A percentile compares a stretch with the other conserved stretches of the same genome.
Conservation (phyloP, 1,140 invertebrate species). For the Leptinotarsa texana region DNA sequence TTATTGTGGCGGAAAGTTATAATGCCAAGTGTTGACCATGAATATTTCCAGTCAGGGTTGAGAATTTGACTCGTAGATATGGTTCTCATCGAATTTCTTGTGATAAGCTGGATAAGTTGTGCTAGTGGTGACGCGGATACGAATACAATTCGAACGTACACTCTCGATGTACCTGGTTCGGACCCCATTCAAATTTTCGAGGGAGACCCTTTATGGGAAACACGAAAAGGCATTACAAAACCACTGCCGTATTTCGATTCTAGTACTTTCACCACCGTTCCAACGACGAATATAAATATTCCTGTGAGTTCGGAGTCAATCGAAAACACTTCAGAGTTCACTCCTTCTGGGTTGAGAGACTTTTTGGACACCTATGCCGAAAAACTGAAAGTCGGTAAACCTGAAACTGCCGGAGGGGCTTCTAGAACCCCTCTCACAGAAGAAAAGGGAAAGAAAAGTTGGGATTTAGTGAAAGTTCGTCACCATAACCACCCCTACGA, state of each 20-base stretch:
- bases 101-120: constrained; percentile 12
- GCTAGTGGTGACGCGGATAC: neutral
- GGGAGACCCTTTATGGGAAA: constrained; percentile 49
- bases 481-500: constrained; percentile 66
- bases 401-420: constrained; percentile 56
- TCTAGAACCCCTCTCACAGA: constrained; percentile 56
- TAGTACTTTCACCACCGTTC: constrained; percentile 21
- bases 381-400: constrained; percentile 58
- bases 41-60: constrained; percentile 39
- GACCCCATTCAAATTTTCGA: constrained; percentile 61
- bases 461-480: constrained; percentile 58
- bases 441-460: constrained; percentile 55
- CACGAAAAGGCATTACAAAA: constrained; percentile 15
- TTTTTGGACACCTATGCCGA: constrained; percentile 63
- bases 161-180: constrained; percentile 60
- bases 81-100: constrained; percentile 27
- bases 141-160: constrained; percentile 46
- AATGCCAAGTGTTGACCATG: constrained; percentile 31
- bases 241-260: constrained; percentile 27
- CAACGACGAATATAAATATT: constrained; percentile 15
- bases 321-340: constrained; percentile 48
- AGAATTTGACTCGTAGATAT: constrained; percentile 31
- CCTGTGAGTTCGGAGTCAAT: constrained; percentile 23
- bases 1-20: constrained; percentile 46
- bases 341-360: constrained; percentile 60